phyloP scores from a whole-genome alignment of 2,113 vertebrate species.

The Nibea coibor region DNA sequence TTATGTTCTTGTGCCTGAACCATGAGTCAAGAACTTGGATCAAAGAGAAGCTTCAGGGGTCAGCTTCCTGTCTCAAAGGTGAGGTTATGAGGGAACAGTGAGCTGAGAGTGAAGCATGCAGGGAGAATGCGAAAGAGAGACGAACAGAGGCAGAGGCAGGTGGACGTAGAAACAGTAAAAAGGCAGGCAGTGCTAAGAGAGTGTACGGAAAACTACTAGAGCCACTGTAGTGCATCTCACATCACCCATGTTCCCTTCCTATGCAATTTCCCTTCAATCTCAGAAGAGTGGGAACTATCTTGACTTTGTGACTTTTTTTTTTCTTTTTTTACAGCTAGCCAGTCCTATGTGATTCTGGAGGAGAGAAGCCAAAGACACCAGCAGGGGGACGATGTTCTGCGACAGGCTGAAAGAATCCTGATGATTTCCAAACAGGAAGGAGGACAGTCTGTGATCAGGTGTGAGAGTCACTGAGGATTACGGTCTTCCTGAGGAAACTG shows the following conservation, averaged over 20 bases:
- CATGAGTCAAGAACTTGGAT: neutral
- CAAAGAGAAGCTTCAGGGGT: constrained; percentile 29
- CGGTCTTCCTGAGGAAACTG: constrained; percentile 52
- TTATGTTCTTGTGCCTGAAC: constrained; percentile 10
- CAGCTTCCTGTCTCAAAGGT: constrained; percentile 2
- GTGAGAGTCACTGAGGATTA: constrained; percentile 27
- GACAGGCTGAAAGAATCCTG: constrained; percentile 13
- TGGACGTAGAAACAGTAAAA: neutral
- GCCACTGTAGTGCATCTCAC: neutral
- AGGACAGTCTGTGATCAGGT: constrained; percentile 39
- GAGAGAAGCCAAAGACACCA: constrained; percentile 22
- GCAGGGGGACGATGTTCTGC: constrained; percentile 17
- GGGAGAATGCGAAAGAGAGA: constrained; percentile 4
- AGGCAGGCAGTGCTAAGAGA: neutral
- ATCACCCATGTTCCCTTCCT: neutral
- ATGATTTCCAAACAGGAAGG: constrained; percentile 37
- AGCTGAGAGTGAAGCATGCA: constrained; percentile 4
- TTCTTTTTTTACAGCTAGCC: constrained; percentile 6
- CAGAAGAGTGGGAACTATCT: neutral
- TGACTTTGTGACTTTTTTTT: constrained; percentile 5
- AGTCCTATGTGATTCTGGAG: constrained; percentile 1
- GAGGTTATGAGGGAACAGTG: constrained; percentile 21
- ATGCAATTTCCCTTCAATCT: neutral
- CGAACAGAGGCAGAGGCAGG: neutral
- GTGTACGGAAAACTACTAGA: neutral